A percentile compares a stretch with the other conserved stretches of the same genome.
Conservation (phyloP, 2,888 invertebrate species). For the Drosophila cognata region DNA sequence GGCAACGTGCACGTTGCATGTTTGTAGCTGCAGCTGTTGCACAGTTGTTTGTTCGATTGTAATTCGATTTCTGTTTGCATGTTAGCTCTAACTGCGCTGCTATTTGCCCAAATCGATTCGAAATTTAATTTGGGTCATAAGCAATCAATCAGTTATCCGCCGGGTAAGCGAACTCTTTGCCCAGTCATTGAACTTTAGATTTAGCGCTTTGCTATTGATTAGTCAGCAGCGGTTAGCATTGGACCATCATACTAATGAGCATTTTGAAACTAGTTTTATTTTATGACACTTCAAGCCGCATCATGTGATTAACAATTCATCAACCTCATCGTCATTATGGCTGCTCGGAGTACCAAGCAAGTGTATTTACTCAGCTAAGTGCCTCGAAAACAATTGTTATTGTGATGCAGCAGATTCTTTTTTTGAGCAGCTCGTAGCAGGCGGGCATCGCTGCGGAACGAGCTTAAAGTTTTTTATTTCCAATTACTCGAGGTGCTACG, state of each 20-base stretch:
- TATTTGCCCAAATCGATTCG: conserved; percentile 65
- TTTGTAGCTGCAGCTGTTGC: conserved; percentile 25
- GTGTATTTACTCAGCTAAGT: conserved; percentile 12
- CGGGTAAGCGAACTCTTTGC: conserved; percentile 56
- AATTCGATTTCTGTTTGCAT: conserved; percentile 64
- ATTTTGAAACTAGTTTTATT: conserved; percentile 47
- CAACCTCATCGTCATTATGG: conserved; percentile 11
- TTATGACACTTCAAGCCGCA: conserved; percentile 16
- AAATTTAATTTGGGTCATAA: conserved; percentile 71
- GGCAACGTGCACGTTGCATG: conserved; percentile 61
- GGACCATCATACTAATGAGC: conserved; percentile 5
- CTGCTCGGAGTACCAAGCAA: background rate
- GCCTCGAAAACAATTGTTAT: conserved; percentile 19
- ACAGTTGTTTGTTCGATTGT: conserved; percentile 50
- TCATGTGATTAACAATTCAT: conserved; percentile 49
- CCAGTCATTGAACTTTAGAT: conserved; percentile 70
- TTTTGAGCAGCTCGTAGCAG: conserved; percentile 5
- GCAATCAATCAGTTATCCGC: conserved; percentile 62
- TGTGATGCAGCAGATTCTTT: conserved; percentile 24
- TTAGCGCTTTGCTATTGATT: conserved; percentile 53
- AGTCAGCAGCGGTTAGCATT: conserved; percentile 13
- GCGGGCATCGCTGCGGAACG: conserved; percentile 30
- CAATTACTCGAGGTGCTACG: conserved; percentile 20
- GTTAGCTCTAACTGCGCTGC: conserved; percentile 45
- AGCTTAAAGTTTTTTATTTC: conserved; percentile 10